These are phyloP conservation scores for Deilephila porcellus DNA, from an alignment of 2,888 invertebrate genomes.

Conservation along the genomic window DNA sequence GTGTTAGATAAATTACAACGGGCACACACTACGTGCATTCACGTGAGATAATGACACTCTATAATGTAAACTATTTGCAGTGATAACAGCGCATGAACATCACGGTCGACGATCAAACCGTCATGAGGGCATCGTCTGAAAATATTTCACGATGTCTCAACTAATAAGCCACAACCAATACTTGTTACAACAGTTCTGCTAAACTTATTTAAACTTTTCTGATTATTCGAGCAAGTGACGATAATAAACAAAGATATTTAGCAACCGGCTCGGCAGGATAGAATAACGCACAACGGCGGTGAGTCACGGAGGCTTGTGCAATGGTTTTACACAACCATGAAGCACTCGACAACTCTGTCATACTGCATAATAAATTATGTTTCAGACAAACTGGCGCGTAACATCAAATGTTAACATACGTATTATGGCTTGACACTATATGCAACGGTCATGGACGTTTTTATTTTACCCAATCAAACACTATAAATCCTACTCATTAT, in stretches of 20 bases:
- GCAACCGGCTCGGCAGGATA: slow-evolving; percentile 60
- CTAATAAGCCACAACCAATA: not conserved
- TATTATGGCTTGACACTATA: not conserved
- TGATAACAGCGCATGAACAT: slow-evolving; percentile 4
- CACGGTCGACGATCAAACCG: not conserved
- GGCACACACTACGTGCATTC: slow-evolving; percentile 27
- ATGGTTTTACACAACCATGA: slow-evolving; percentile 72
- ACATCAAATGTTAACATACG: slow-evolving; percentile 17
- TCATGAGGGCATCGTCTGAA: not conserved
- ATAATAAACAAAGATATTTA: slow-evolving; percentile 65
- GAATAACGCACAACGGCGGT: slow-evolving; percentile 68
- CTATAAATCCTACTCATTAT: not conserved
- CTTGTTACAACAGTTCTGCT: not conserved
- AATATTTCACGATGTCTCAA: too few species aligned
- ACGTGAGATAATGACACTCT: slow-evolving; percentile 27
- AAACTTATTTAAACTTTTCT: not conserved
- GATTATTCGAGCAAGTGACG: slow-evolving; percentile 42
- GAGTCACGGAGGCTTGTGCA: slow-evolving; percentile 76
- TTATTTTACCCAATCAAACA: not conserved
- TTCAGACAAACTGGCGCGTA: slow-evolving; percentile 12
- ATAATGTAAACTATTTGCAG: slow-evolving; percentile 19
- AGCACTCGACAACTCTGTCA: slow-evolving; percentile 58
- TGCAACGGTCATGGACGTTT: slow-evolving; percentile 1
- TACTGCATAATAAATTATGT: slow-evolving; percentile 51
- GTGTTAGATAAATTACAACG: slow-evolving; percentile 25